phyloP scores from a whole-genome alignment of 2,888 invertebrate genomes.

The Eremobia ochroleuca region DNA sequence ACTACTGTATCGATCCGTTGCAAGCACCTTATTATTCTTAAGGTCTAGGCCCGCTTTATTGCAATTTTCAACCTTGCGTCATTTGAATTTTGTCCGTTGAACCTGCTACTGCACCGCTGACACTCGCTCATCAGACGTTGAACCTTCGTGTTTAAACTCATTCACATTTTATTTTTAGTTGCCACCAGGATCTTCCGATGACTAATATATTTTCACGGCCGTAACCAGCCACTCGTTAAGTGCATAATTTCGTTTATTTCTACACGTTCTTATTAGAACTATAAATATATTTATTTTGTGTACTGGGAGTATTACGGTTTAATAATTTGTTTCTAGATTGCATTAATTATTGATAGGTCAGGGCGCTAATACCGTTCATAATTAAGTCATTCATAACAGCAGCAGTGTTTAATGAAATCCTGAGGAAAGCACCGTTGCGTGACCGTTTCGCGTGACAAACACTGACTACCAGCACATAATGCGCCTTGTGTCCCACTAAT shows the following conservation, averaged over 20 bases:
- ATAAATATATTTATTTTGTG: neutral
- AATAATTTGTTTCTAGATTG: constrained; percentile 32
- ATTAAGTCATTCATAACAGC: constrained; percentile 79
- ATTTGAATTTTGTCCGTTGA: constrained; percentile 57
- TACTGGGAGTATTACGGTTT: constrained; percentile 11
- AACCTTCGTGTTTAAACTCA: constrained; percentile 53
- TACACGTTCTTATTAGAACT: constrained; percentile 25
- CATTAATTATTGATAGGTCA: constrained; percentile 46
- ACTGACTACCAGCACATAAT: constrained; percentile 73
- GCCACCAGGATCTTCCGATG: constrained; percentile 60
- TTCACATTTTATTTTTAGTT: constrained; percentile 58
- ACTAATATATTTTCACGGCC: constrained; percentile 61
- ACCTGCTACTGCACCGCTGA: constrained; percentile 45
- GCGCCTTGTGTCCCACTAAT: constrained; percentile 80
- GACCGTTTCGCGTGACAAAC: constrained; percentile 85
- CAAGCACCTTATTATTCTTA: constrained; percentile 77
- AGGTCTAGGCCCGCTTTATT: constrained; percentile 67
- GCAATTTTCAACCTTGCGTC: constrained; percentile 50
- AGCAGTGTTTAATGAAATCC: constrained; percentile 75
- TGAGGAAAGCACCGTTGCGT: constrained; percentile 83
- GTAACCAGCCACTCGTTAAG: constrained; percentile 46
- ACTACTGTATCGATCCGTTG: constrained; percentile 87
- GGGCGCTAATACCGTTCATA: constrained; percentile 56
- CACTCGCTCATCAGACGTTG: constrained; percentile 42
- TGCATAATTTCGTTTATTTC: constrained; percentile 52